Evolutionary conservation across 2,797 vertebrate genomes (phyloP), one percentile per base, ranked within the genome.

Genomic region (Trachops cirrhosus): DNA sequence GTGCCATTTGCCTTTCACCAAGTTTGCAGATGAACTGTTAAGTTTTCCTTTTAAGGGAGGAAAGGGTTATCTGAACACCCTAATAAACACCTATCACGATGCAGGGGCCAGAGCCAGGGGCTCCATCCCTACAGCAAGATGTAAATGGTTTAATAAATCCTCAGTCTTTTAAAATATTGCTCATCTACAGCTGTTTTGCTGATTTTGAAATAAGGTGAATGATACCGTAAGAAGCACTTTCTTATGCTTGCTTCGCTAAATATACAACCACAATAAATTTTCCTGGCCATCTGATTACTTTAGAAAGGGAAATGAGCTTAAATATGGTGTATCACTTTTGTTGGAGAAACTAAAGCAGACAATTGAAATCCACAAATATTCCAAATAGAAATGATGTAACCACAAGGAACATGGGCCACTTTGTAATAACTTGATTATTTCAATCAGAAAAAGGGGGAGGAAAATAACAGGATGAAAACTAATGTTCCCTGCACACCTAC

Each of bases 141-240:
- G 73, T 89, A 52, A 78, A 50, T 90, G 41, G 34, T 22, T 91
- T 62, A 37, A 74, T 46, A 29, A 64, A 59, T 29, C 22, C 84
- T 79, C 52, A 64, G 79, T 70, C 52, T 50, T 89, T n/a, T 71
- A 64, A 34, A 14, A 10, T 34, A 82, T 24, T 73, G 78, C 26
- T 92, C 21, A 24, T 70, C 16, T 78, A 77, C 21, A 86, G 70
- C 44, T 84, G 5, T 91, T 93, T 78, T 57, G 48, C 39, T 83
- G 46, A 67, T 64, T 90, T 85, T 59, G 64, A 97, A 97, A 86
- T 68, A 86, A 91, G 48, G 57, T 70, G 74, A 86, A 71, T 26
- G 34, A 67, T 44, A 16, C 10, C 29, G 26, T 16, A 29, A 70
- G 54, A 88, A 91, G 6, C 67, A 39, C 34, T 74, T 89, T 89